Conservation (phyloP, 2,797 vertebrate species). For the Periparus ater region DNA sequence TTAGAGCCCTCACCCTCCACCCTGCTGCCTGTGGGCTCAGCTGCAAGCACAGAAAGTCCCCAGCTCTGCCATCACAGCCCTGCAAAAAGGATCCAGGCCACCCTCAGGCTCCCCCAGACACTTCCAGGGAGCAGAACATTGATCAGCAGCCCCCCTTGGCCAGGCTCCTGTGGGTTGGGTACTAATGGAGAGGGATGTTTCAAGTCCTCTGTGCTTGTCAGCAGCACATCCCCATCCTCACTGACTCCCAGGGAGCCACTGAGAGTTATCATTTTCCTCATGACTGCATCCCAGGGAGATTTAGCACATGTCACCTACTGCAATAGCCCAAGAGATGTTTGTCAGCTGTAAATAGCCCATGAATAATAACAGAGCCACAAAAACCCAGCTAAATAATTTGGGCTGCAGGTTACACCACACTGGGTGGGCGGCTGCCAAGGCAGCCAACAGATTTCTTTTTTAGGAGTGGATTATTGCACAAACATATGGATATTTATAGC, state of each 20-base stretch:
- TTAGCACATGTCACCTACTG: not conserved
- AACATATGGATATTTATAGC: not conserved
- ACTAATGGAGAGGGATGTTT: not conserved
- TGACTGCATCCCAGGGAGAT: not conserved
- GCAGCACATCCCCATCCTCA: not conserved
- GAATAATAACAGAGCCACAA: conserved; percentile 31
- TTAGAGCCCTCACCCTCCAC: too few species aligned
- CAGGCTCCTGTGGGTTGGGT: not conserved
- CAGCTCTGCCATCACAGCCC: too few species aligned
- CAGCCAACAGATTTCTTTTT: not conserved
- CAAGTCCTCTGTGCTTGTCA: not conserved
- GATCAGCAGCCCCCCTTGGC: not conserved
- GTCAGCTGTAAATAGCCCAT: conserved; percentile 16
- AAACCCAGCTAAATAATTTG: not conserved
- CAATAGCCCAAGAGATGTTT: not conserved
- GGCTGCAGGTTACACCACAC: not conserved
- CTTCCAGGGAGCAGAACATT: not conserved
- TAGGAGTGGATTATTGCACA: not conserved
- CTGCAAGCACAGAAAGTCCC: too few species aligned
- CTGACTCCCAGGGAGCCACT: not conserved
- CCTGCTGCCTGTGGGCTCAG: too few species aligned
- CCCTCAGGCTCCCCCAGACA: not conserved
- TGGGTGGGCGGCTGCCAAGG: not conserved
- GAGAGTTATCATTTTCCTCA: not conserved
- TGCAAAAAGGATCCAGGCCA: not conserved